Percentiles rank a stretch among this genome's conserved stretches.
Evolutionary conservation across 2,113 vertebrate species (phyloP).

Genomic region (Sigmodon hispidus): DNA sequence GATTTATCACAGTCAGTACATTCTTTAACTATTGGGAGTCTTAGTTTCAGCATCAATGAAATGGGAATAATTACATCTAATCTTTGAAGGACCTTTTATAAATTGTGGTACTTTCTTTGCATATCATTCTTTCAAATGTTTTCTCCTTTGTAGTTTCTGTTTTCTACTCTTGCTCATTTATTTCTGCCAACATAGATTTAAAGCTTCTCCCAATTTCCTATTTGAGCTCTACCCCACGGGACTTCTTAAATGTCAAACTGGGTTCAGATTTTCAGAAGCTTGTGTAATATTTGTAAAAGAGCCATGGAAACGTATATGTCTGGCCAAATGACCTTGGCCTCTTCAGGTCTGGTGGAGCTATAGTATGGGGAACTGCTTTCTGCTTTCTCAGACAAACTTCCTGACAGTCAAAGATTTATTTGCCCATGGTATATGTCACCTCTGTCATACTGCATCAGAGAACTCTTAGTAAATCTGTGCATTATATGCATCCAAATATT

Average conservation of each 20-base stretch:
- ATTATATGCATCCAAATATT: background rate
- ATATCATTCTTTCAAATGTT: background rate
- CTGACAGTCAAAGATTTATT: background rate
- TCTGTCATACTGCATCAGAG: background rate
- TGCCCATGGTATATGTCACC: background rate
- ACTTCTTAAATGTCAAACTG: slow-evolving; percentile 34
- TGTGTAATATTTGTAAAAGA: slow-evolving; percentile 64
- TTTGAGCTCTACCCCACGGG: slow-evolving; percentile 51
- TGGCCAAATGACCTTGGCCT: slow-evolving; percentile 60
- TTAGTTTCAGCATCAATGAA: slow-evolving; percentile 22
- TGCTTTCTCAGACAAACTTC: background rate
- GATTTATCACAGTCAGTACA: background rate
- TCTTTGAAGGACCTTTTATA: background rate
- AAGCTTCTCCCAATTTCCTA: slow-evolving; percentile 36
- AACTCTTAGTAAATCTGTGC: background rate
- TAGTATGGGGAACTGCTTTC: background rate
- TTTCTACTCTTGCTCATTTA: slow-evolving; percentile 6
- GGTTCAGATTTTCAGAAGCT: slow-evolving; percentile 53
- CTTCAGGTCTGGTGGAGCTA: slow-evolving; percentile 21
- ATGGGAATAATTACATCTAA: background rate
- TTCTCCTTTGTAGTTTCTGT: background rate
- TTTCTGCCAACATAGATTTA: slow-evolving; percentile 56
- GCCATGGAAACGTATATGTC: slow-evolving; percentile 66
- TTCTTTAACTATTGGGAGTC: background rate
- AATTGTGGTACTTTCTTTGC: slow-evolving; percentile 5